Evolutionary conservation across 2,113 vertebrate species (phyloP), one percentile per base, ranked within the genome.

Genomic region (Ursus arctos): DNA sequence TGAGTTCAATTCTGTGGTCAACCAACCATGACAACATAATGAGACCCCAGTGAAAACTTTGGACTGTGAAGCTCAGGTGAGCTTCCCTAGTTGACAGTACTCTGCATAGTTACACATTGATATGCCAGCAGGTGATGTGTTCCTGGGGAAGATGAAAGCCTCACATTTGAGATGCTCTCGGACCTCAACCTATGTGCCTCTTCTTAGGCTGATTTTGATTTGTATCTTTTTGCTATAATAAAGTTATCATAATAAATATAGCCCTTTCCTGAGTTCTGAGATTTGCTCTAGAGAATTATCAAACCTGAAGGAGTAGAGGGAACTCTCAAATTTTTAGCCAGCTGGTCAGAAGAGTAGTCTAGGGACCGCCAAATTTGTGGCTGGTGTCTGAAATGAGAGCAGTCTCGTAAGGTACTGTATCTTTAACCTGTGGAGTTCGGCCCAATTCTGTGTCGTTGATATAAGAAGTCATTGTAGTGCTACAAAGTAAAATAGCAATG

Each of bases 211-310:
- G 55, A 31, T 36, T 65, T 43, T 57, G n/a, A 36, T 93, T 65
- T 36, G 4, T 63, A 61, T 59, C 69, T 65, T 79, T 90, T 61
- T 71, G 51, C 51, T 71, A 9, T 69, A 57, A 87, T 81, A 74
- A 71, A 81, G 33, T 89, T 63, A 36, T 26, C 22, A 8, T 92
- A 36, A 55, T 51, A 81, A 72, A 94, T 21, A 82, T 9, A 69
- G 40, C 21, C 24, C 51, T 84, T 84, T 93, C n/a, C 71, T 94
- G 69, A 83, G 69, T 61, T 79, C 33, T n/a, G 59, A 79, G 51
- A 69, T 9, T 84, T 63, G 81, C 67, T 89, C 59, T 93, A 77
- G 57, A 65, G 47, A 92, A 71, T 65, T 96, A 55, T 26, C n/a
- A 47, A 65, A 40, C 24, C 31, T 69, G 40, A 9, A 6, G 47